Evolutionary conservation across 35 echinoderm and acorn worm genomes (phyloP).

Genomic region (Apostichopus parvimensis): DNA sequence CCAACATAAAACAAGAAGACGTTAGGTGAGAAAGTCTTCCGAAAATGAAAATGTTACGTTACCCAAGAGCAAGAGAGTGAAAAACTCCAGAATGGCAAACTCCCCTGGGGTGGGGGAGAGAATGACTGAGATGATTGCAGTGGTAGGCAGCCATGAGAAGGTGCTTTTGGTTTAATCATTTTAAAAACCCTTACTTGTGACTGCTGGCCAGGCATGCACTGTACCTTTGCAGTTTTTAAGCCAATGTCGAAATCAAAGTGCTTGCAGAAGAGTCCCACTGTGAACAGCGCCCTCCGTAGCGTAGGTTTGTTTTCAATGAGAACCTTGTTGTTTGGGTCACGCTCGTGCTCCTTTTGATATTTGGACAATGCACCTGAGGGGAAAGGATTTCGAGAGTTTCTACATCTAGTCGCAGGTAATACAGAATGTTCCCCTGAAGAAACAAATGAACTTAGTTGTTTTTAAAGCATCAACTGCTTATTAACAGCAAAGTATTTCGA

Average conservation of each 20-base stretch:
- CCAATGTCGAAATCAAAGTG: constrained; percentile 98
- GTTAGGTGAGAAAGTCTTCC: not conserved
- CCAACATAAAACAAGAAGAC: not conserved
- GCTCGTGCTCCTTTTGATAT: constrained; percentile 74
- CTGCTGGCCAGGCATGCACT: constrained; percentile 42
- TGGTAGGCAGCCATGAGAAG: constrained; percentile 11
- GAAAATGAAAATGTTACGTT: constrained; percentile 13
- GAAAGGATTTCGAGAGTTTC: not conserved
- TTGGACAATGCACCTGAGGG: constrained; percentile 77
- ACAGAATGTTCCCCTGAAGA: too few relatives aligned
- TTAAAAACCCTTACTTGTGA: constrained; percentile 51
- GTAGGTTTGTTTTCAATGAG: constrained; percentile 80
- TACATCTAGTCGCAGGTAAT: too few relatives aligned
- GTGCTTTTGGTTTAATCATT: not conserved
- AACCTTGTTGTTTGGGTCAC: constrained; percentile 63
- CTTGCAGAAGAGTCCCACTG: constrained; percentile 95
- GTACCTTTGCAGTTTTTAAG: constrained; percentile 81
- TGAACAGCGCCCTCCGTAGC: constrained; percentile 88
- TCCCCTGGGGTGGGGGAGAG: not conserved
- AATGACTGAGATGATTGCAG: constrained; percentile 46
- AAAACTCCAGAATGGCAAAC: not conserved
- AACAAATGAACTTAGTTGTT: not conserved
- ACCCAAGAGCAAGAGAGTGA: constrained; percentile 7
- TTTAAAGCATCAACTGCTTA: too few relatives aligned
- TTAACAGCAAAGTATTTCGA: not conserved